phyloP scores from a whole-genome alignment of 2,888 invertebrate species.

The Lordiphosa fenestrarum region DNA sequence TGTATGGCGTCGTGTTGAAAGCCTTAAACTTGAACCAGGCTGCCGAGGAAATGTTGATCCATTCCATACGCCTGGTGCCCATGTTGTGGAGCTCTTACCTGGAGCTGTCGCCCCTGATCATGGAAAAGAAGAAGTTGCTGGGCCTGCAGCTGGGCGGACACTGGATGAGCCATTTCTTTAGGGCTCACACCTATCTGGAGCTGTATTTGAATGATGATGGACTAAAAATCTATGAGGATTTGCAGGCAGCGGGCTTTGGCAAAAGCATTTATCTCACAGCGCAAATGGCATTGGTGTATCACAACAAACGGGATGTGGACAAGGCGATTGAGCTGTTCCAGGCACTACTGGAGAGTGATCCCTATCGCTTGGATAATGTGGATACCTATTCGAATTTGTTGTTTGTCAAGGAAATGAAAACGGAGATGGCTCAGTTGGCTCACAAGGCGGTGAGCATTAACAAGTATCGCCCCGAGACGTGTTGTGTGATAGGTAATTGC shows the following conservation, averaged over 20 bases:
- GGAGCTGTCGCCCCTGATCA: slow-evolving; percentile 92
- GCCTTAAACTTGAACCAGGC: slow-evolving; percentile 90
- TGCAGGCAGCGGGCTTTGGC: slow-evolving; percentile 90
- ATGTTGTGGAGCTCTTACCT: slow-evolving; percentile 98
- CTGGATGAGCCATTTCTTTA: slow-evolving; percentile 97
- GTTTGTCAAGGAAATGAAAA: slow-evolving; percentile 95
- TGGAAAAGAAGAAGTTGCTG: slow-evolving; percentile 88
- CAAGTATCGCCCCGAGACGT: slow-evolving; percentile 98
- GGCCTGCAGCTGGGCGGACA: slow-evolving; percentile 88
- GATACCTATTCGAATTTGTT: slow-evolving; percentile 98
- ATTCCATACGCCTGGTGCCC: slow-evolving; percentile 89
- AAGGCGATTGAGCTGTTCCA: slow-evolving; percentile 92
- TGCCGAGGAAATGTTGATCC: slow-evolving; percentile 89
- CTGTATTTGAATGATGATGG: slow-evolving; percentile 95
- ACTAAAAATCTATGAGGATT: slow-evolving; percentile 88
- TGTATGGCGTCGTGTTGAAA: slow-evolving; percentile 94
- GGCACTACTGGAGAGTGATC: slow-evolving; percentile 91
- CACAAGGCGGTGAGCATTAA: slow-evolving; percentile 96
- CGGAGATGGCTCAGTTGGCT: slow-evolving; percentile 95
- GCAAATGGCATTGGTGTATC: slow-evolving; percentile 95
- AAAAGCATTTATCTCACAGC: slow-evolving; percentile 94
- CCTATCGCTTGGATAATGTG: slow-evolving; percentile 96
- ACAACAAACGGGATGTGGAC: slow-evolving; percentile 95
- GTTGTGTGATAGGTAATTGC: slow-evolving; percentile 92
- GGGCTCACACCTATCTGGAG: slow-evolving; percentile 94